Evolutionary conservation across 2,888 invertebrate genomes (phyloP).

Genomic region (Drosophila vallismaia): DNA sequence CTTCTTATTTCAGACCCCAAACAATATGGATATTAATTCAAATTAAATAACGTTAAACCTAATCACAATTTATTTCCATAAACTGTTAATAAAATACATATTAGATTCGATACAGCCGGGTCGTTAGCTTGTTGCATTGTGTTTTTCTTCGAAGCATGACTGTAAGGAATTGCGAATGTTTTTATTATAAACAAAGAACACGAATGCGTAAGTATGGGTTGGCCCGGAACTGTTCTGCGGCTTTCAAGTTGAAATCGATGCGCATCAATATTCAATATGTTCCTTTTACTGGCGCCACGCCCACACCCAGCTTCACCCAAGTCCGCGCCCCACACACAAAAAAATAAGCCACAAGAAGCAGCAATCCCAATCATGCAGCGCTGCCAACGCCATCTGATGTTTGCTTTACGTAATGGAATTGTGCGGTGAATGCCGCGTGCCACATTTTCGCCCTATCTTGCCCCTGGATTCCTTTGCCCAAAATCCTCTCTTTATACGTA

Average conservation of each 20-base stretch:
- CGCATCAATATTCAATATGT: slow-evolving; percentile 79
- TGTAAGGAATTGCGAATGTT: slow-evolving; percentile 72
- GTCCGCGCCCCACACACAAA: background rate
- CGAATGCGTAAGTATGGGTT: slow-evolving; percentile 27
- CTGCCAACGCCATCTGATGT: slow-evolving; percentile 72
- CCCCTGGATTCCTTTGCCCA: slow-evolving; percentile 11
- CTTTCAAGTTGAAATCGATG: slow-evolving; percentile 77
- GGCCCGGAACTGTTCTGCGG: slow-evolving; percentile 60
- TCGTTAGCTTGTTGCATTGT: slow-evolving; percentile 48
- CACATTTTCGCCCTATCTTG: slow-evolving; percentile 57
- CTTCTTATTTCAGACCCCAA: background rate
- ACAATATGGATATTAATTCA: background rate
- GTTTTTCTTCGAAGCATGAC: slow-evolving; percentile 37
- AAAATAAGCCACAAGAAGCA: slow-evolving; percentile 29
- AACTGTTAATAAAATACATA: background rate
- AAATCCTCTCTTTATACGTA: slow-evolving; percentile 2
- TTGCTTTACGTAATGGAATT: slow-evolving; percentile 78
- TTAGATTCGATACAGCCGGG: background rate
- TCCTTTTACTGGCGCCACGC: slow-evolving; percentile 65
- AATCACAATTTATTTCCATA: background rate
- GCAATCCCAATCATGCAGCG: slow-evolving; percentile 65
- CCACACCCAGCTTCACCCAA: background rate
- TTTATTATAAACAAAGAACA: slow-evolving; percentile 73
- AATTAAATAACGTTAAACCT: background rate
- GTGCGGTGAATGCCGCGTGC: slow-evolving; percentile 71